Percentiles rank a stretch among this genome's conserved stretches.
phyloP scores from a whole-genome alignment of 2,888 invertebrate species.

The Muscina levida region DNA sequence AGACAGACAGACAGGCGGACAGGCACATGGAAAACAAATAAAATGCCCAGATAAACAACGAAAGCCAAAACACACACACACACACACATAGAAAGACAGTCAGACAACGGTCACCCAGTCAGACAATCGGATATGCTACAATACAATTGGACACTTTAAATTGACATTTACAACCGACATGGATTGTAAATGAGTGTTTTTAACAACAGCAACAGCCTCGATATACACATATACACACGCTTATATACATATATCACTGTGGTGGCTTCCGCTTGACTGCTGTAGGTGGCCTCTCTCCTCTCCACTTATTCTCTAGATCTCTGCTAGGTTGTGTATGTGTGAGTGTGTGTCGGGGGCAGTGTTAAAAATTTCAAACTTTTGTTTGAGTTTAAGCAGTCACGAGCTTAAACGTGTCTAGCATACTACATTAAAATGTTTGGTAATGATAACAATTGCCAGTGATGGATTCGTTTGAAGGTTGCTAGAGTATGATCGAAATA shows the following conservation, averaged over 20 bases:
- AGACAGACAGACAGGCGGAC: background rate
- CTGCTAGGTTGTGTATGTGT: background rate
- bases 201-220: background rate
- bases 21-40: constrained; percentile 68
- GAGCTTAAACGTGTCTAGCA: constrained; percentile 16
- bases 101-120: background rate
- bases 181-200: constrained; percentile 21
- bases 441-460: too few species aligned
- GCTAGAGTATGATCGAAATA: too few species aligned
- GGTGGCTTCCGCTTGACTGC: too few species aligned
- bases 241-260: too few species aligned
- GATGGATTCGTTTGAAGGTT: too few species aligned
- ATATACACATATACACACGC: background rate
- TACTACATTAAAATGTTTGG: background rate
- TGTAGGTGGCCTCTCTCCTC: too few species aligned
- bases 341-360: background rate
- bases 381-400: constrained; percentile 8
- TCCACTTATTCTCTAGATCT: too few species aligned
- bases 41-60: constrained; percentile 67
- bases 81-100: constrained; percentile 35
- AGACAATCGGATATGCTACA: background rate
- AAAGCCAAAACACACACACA: constrained; percentile 23
- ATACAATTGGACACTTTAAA: constrained; percentile 39
- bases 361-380: constrained; percentile 13
- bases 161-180: constrained; percentile 37